Conservation (phyloP, 2,797 vertebrate genomes). For the Coracias cyanogaster region DNA sequence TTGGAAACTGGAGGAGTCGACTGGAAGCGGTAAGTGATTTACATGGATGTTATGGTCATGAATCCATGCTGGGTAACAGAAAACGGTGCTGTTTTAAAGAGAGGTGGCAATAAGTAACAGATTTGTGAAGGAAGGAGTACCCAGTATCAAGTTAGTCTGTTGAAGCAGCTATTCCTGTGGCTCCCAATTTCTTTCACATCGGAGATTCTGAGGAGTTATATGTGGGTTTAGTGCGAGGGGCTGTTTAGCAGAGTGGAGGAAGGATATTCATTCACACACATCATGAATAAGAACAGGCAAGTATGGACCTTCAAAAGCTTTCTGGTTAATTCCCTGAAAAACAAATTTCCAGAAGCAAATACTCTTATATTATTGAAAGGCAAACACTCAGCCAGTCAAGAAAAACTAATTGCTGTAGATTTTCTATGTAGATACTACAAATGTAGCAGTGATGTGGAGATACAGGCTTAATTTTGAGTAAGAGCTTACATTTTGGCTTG, state of each 20-base stretch:
- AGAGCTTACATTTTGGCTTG: constrained; percentile 23
- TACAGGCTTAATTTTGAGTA: constrained; percentile 7
- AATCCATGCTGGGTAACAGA: neutral
- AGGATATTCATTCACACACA: neutral
- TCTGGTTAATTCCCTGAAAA: neutral
- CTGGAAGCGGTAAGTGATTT: neutral
- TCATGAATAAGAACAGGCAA: neutral
- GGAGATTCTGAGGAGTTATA: neutral
- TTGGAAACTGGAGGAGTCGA: neutral
- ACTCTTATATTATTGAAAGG: neutral
- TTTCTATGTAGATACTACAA: neutral
- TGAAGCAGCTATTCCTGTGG: neutral
- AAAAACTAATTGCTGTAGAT: neutral
- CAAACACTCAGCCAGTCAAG: neutral
- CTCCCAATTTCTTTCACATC: neutral
- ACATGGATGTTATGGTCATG: neutral
- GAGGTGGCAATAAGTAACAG: neutral
- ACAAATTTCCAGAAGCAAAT: neutral
- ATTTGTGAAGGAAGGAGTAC: neutral
- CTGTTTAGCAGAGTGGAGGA: neutral
- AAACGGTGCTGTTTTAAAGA: neutral
- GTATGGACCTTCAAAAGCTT: neutral
- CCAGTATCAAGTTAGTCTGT: neutral
- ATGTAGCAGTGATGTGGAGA: neutral
- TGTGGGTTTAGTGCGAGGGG: neutral